Conservation (phyloP, 2,113 vertebrate genomes). For the Notechis scutatus region DNA sequence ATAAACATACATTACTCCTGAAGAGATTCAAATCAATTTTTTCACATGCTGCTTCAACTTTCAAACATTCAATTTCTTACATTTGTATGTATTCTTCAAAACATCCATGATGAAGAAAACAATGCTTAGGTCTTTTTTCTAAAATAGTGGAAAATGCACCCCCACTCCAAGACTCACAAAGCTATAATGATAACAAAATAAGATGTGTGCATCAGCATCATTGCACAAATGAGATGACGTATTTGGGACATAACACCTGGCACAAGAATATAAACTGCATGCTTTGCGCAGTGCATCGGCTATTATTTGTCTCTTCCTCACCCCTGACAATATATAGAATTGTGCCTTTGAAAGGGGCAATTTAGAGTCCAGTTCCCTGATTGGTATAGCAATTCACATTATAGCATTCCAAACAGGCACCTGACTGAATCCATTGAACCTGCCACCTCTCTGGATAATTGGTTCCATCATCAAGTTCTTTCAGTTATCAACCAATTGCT, state of each 20-base stretch:
- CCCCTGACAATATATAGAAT: neutral
- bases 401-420: neutral
- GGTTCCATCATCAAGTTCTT: neutral
- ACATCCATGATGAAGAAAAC: conserved; percentile 22
- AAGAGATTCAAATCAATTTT: neutral
- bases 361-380: neutral
- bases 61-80: neutral
- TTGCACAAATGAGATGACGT: neutral
- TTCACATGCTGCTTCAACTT: neutral
- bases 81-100: conserved; percentile 18
- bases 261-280: conserved; percentile 21
- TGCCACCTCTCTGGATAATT: neutral
- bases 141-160: conserved; percentile 8
- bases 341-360: neutral
- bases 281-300: neutral
- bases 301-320: neutral
- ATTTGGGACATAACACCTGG: conserved; percentile 24
- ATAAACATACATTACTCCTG: neutral
- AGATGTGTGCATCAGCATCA: neutral
- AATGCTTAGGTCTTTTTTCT: conserved; percentile 15
- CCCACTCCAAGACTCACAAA: neutral
- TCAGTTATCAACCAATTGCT: neutral
- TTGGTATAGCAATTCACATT: neutral
- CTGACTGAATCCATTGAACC: neutral
- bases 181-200: neutral